A percentile compares a stretch with the other conserved stretches of the same genome.
phyloP scores from a whole-genome alignment of 2,888 invertebrate genomes.

The Trichacis sp. region DNA sequence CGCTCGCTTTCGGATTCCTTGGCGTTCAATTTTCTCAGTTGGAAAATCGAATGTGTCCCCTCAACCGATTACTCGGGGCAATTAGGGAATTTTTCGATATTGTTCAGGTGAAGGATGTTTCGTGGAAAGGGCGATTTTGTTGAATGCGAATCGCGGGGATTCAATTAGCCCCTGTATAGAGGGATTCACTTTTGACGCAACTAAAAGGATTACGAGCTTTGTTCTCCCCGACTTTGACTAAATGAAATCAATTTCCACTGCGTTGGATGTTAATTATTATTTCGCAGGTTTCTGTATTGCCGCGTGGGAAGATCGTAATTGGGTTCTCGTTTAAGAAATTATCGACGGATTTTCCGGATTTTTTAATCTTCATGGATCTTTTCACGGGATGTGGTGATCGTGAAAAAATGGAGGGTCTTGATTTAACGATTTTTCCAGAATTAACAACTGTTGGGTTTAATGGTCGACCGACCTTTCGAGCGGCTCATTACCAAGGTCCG shows the following conservation, averaged over 20 bases:
- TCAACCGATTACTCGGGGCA: neutral
- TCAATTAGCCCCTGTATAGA: constrained; percentile 39
- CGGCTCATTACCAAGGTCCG: too few species aligned
- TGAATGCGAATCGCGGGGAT: constrained; percentile 37
- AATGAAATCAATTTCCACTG: constrained; percentile 30
- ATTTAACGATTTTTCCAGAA: too few species aligned
- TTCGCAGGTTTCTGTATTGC: neutral
- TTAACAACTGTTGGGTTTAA: too few species aligned
- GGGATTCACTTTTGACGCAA: constrained; percentile 41
- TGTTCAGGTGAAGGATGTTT: constrained; percentile 17
- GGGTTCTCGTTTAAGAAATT: too few species aligned
- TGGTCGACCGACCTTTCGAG: too few species aligned
- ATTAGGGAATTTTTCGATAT: neutral
- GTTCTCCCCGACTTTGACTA: constrained; percentile 32
- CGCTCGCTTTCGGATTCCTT: neutral
- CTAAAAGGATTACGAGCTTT: constrained; percentile 40
- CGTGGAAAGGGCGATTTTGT: constrained; percentile 28
- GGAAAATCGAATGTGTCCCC: neutral
- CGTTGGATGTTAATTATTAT: neutral
- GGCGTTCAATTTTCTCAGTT: neutral
- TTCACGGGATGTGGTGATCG: too few species aligned
- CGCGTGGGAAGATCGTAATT: too few species aligned
- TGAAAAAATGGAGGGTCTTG: too few species aligned
- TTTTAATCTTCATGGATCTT: too few species aligned
- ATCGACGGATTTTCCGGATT: too few species aligned